Base-by-base conservation (phyloP, 2,888 invertebrate species). In the Syritta pipiens region DNA sequence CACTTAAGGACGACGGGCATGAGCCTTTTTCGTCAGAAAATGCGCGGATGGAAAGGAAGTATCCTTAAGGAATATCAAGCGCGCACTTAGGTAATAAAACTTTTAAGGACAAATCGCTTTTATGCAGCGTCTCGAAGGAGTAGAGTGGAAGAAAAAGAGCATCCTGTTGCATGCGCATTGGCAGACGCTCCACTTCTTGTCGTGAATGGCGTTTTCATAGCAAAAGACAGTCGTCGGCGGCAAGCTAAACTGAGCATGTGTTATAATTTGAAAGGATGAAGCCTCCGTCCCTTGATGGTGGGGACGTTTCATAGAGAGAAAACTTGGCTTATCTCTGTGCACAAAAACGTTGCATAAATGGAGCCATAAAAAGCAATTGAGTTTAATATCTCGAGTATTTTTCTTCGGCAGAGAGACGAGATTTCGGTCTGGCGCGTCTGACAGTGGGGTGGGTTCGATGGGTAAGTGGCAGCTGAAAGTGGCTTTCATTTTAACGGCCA, bases 101-200 rank as follows among this genome's bases (percentile, higher is more conserved):
- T 53, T 77, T 65, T 77, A 77, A 65, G 65, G 65, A 65, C 71
- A 71, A 65, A 71, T 71, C 63, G 55, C 40, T 63, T 63, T 26
- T 59, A 48, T 72, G 63, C 62, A 71, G 24, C 44, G 42, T 46
- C 46, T 24, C n/a, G 28, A 22, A 46, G 19, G 28, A 24, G n/a
- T n/a, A n/a, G n/a, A n/a, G n/a, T n/a, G n/a, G 12, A 46, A 6
- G 24, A n/a, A 57, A 60, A 48, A 20, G 40, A 71, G 65, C 59
- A 59, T 77, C 71, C 77, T 77, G 71, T 77, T 77, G 77, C 77
- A 77, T 71, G 46, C 3, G 12, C 3, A 6, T 17, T 46, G 17
- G 17, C 22, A 24, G 37, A 10, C 20, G 7, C 1, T n/a, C 40
- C n/a, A 62, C 12, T 9, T 22, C 9, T 40, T 26, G 24, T 4